These are phyloP conservation scores for Neosalanx taihuensis DNA, from an alignment of 2,797 vertebrate species.

Conservation along the genomic window DNA sequence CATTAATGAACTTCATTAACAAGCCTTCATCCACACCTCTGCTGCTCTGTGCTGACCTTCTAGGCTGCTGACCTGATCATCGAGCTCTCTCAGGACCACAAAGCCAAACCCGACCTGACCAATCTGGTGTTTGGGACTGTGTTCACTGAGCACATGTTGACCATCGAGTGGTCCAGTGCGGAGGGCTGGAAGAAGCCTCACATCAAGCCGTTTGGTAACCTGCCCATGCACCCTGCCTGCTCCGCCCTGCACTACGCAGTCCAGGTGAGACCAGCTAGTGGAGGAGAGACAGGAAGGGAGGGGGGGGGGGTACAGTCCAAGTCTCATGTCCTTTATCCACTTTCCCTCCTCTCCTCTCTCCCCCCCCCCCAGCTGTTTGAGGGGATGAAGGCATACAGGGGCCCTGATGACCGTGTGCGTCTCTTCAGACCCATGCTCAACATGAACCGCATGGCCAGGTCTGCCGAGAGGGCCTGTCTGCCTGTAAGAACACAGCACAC, in stretches of 20 bases:
- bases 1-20: too few species aligned
- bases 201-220: conserved; percentile 81
- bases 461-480: conserved; percentile 77
- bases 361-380: conserved; percentile 79
- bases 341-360: not conserved
- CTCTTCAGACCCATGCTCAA: conserved; percentile 87
- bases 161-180: conserved; percentile 78
- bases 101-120: conserved; percentile 71
- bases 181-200: conserved; percentile 84
- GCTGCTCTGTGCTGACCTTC: not conserved
- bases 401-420: conserved; percentile 78
- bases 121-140: conserved; percentile 76
- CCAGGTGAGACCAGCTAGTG: conserved; percentile 71
- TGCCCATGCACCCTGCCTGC: conserved; percentile 82
- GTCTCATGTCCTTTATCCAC: not conserved
- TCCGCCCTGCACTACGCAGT: conserved; percentile 82
- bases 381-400: conserved; percentile 87
- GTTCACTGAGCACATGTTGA: conserved; percentile 93
- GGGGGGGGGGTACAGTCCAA: not conserved
- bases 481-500: conserved; percentile 71
- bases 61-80: conserved; percentile 84
- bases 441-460: conserved; percentile 83
- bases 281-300: not conserved
- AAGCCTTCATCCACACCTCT: not conserved
- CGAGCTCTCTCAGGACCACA: conserved; percentile 63